Percentiles rank a stretch among this genome's conserved stretches.
phyloP scores from a whole-genome alignment of 2,888 invertebrate genomes.

The Protodeltote pygarga region DNA sequence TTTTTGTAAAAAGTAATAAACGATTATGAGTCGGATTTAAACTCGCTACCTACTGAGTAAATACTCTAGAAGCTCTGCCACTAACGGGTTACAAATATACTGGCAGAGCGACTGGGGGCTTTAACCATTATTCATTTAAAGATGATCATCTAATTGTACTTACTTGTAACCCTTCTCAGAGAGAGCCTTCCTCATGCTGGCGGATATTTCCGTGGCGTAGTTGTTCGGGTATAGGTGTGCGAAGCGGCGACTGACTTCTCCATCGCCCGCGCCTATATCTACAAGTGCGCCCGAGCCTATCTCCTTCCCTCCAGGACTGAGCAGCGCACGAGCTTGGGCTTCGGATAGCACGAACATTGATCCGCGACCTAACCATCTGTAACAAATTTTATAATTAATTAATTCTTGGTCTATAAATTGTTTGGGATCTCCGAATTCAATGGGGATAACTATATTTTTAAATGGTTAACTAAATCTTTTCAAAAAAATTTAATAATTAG shows the following conservation, averaged over 20 bases:
- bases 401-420: no score
- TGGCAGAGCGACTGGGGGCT: no score
- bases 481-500: no score
- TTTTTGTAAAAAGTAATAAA: no score
- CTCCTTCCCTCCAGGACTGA: conserved; percentile 59
- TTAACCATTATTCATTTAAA: not conserved
- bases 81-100: no score
- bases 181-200: conserved; percentile 94
- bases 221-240: conserved; percentile 90
- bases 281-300: conserved; percentile 82
- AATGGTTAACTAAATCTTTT: no score
- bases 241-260: conserved; percentile 95
- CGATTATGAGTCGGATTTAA: no score
- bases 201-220: conserved; percentile 97
- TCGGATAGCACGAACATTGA: conserved; percentile 98
- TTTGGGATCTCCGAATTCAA: no score
- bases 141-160: conserved; percentile 54
- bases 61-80: no score
- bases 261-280: conserved; percentile 98
- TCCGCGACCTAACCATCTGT: conserved; percentile 94
- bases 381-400: conserved; percentile 15
- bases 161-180: conserved; percentile 92
- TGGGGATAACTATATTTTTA: no score
- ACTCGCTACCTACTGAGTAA: no score
- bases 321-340: conserved; percentile 91